Base-by-base conservation (phyloP, 2,888 invertebrate genomes). In the Tethea ocularis region DNA sequence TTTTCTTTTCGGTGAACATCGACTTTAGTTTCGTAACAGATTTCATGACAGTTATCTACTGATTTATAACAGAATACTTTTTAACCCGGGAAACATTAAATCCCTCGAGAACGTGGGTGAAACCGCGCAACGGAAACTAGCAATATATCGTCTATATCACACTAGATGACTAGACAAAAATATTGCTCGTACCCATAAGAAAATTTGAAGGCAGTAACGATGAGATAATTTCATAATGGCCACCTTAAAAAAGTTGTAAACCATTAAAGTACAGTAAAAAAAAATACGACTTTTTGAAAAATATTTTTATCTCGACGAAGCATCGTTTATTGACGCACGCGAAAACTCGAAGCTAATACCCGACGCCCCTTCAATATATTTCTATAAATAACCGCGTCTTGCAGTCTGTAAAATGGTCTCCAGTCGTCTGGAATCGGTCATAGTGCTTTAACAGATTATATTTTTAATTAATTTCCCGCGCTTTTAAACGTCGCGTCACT, bases 361-460 rank as follows among this genome's bases (percentile, higher is more conserved):
- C 60, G 61, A 74, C 80, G 81, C 80, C 80, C 71, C 78, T 76
- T 83, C 82, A 77, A 84, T 83, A 72, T 59, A 54, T 61, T 57
- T 67, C 80, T 80, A 79, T 78, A 80, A 76, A 78, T 83, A 84
- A 56, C 57, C 61, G 71, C 79, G 86, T 78, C 85, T 82, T 80
- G 78, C 81, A 78, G 83, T 84, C 85, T 84, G 74, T 72, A 46
- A 57, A 61, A 64, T 51, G 66, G 68, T 68, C 72, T 86, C 84
- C 86, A 86, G 86, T 85, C 66, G 70, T 59, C 84, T 85, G 82
- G 83, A 85, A 69, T 62, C 75, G 36, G 76, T 74, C 76, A 74
- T 64, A 62, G 58, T 57, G 75, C 62, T 73, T 68, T 54, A 33
- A 52, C 36, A 23, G 33, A 36, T 57, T 20, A 15, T 23, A 15